Percentiles rank a stretch among this genome's conserved stretches.
Evolutionary conservation across 2,888 invertebrate species (phyloP).

Genomic region (Mesorhabditis spiculigera): DNA sequence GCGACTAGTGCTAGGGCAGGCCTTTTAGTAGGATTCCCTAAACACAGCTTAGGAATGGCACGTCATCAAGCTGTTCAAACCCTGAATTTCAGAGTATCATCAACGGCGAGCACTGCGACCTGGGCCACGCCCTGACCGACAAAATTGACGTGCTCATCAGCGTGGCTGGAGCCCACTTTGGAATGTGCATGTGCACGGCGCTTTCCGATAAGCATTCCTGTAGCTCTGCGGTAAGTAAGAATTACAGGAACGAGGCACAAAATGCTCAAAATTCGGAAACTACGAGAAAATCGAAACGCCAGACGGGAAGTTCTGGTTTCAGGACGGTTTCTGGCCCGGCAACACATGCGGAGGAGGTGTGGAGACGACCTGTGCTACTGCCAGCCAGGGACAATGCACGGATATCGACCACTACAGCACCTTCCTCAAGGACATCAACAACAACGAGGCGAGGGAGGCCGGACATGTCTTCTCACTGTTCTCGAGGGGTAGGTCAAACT

Average conservation of each 20-base stretch:
- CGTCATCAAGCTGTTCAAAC: too few species aligned
- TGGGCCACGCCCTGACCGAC: slow-evolving; percentile 26
- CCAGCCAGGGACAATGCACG: background rate
- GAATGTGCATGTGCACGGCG: slow-evolving; percentile 39
- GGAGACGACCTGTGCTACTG: background rate
- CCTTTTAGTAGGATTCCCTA: too few species aligned
- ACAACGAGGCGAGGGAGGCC: slow-evolving; percentile 6
- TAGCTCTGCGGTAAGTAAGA: too few species aligned
- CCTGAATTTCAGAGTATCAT: slow-evolving; percentile 17
- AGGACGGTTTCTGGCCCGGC: background rate
- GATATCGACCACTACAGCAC: slow-evolving; percentile 6
- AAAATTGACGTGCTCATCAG: slow-evolving; percentile 31
- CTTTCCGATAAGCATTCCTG: too few species aligned
- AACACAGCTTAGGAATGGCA: too few species aligned
- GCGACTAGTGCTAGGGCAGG: too few species aligned
- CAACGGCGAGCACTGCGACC: slow-evolving; percentile 23
- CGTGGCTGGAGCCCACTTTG: slow-evolving; percentile 39
- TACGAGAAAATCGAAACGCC: too few species aligned
- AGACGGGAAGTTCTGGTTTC: background rate
- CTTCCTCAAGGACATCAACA: slow-evolving; percentile 8
- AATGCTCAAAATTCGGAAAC: too few species aligned
- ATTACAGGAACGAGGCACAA: too few species aligned
- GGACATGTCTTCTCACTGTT: slow-evolving; percentile 12
- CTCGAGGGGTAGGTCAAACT: too few species aligned
- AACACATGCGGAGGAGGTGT: background rate